Base-by-base conservation (phyloP, 1,140 invertebrate species). In the Aleiodes sp. region DNA sequence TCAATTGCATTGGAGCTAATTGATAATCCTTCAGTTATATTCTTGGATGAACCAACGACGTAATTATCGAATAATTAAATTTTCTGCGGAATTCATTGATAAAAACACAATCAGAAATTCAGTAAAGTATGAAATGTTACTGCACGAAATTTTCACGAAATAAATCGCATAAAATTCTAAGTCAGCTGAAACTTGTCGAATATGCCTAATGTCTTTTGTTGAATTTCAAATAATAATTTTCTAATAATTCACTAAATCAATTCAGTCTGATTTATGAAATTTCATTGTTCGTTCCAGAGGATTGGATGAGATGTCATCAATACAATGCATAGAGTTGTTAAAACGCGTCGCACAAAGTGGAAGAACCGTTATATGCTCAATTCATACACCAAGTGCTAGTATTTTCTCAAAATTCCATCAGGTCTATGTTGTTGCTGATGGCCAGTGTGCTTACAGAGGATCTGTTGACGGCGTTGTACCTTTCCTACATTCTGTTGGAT, bases 1-100 rank as follows among this genome's bases (percentile, higher is more conserved):
- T 95, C 94, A 0, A 96, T 98, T 33, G 97, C 96, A 6, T 81
- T 97, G 21, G 97, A 98, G 85, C 87, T 99, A 9, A 88, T 98
- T 12, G 96, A 97, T 84, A 98, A 98, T 85, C 97, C 97, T n/a
- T 94, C 96, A 1, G 91, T 98, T 1, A 87, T 95, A 68, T 94
- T 95, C 77, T 81, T 95, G 4, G 93, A 95, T 77, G 93, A 95
- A 81, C 93, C 93, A 0, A 95, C 93, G 1, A 94, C 92, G 93
- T 94, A 85, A 91, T 89, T 86, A 67, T 60, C 24, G 59, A 28
- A 26, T 29, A 66, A 52, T 57, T 39, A 1, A 43, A 57, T 70
- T 57, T 66, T 3, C 2, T 60, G 2, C 26, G 43, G 14, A 31
- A 39, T 64, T 64, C 2, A 28, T 60, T 56, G 41, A 68, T n/a